Evolutionary conservation across 2,797 vertebrate genomes (phyloP), one percentile per base, ranked within the genome.

Genomic region (Darevskia mixta): DNA sequence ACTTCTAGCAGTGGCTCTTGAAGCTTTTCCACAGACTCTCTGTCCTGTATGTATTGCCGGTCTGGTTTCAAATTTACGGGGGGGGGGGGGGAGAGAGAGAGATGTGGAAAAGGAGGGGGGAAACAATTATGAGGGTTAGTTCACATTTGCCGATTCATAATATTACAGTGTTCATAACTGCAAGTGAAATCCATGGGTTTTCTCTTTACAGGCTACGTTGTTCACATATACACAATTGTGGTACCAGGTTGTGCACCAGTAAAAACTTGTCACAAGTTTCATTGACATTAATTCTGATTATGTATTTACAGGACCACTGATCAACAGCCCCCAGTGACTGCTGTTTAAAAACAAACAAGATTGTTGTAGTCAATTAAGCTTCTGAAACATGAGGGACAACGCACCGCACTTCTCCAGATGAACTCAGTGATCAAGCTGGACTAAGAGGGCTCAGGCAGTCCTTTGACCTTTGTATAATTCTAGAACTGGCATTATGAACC

Each of bases 1-100:
- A 99, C 94, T 4, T 98, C 98, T 64, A 99, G 96, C 94, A 99
- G 95, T 0, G 97, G 97, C 86, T 99, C 99, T 96, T 99, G 99
- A 73, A 99, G 98, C 66, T 93, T 97, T 96, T 99, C 99, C 38
- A 99, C 98, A 0, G 98, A 98, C 79, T 96, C 96, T 95, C 98
- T 98, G 67, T 99, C 97, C 95, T 98, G 99, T 93, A 99, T 98
- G 6, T 98, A 99, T 0, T 98, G 98, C 58, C 99, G 97, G 85
- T 99, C 99, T 99, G 94, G 79, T 91, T 87, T 29, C 2, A 55
- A 25, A 89, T 95, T 94, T 82, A 35, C 18, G 0, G 92, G 92
- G 88, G 92, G 88, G 75, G 90, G 86, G 0, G 13, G 89, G n/a
- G n/a, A n/a, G n/a, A n/a, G n/a, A n/a, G n/a, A n/a, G n/a, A 87